A percentile compares a stretch with the other conserved stretches of the same genome.
Conservation (phyloP, 2,888 invertebrate species). For the Pachycephus smyrnensis region DNA sequence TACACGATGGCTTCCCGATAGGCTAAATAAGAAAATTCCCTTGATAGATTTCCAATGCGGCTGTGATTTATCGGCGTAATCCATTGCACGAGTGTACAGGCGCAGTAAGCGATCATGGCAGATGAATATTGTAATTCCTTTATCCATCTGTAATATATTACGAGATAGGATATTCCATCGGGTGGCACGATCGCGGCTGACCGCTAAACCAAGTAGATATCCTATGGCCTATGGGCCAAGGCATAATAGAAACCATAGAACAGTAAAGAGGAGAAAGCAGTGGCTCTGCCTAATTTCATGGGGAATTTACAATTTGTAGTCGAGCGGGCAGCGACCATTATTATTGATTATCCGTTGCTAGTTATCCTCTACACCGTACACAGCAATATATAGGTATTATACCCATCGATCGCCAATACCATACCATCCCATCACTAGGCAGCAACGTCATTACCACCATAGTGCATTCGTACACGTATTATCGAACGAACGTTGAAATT, state of each 20-base stretch:
- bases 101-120: conserved; percentile 39
- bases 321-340: conserved; percentile 30
- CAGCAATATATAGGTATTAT: background rate
- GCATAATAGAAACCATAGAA: background rate
- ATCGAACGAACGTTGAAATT: conserved; percentile 5
- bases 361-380: background rate
- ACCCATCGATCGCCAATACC: background rate
- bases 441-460: background rate
- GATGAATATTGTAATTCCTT: conserved; percentile 56
- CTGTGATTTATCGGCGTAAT: conserved; percentile 55
- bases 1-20: background rate
- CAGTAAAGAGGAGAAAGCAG: conserved; percentile 20
- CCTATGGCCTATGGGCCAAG: background rate
- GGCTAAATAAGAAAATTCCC: conserved; percentile 34
- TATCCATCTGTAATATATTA: conserved; percentile 21
- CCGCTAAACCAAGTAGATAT: background rate
- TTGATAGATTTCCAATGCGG: conserved; percentile 51
- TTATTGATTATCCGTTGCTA: conserved; percentile 46
- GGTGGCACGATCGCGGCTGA: background rate
- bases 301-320: conserved; percentile 52
- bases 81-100: conserved; percentile 36
- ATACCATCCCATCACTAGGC: background rate
- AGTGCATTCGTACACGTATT: background rate
- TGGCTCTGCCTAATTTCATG: conserved; percentile 43
- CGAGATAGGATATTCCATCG: background rate